Evolutionary conservation across 2,113 vertebrate genomes (phyloP), one percentile per base, ranked within the genome.

Genomic region (Electrona antarctica): DNA sequence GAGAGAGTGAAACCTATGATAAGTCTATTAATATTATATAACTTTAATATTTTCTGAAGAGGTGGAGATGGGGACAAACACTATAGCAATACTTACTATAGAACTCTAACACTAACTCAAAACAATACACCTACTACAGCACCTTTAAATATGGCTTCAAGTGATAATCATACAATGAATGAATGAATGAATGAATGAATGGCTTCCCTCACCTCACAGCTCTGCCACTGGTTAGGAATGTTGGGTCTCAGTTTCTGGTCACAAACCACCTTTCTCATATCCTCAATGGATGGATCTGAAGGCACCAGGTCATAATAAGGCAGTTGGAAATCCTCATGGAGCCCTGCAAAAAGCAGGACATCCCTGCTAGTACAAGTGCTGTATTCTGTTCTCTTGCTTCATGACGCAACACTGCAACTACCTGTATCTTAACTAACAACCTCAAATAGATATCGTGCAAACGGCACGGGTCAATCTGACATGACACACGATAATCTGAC

Each of bases 201-300:
- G 13, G 15, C 11, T 46, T 57, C 29, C 6, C 83, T 94, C 94
- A 99, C 98, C 95, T 99, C 97, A 78, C 95, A 99, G 91, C 95
- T 98, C 86, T 99, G 97, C 98, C 98, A 99, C 88, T 98, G 98
- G 89, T 98, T 98, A 65, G 96, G 98, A 78, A 99, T 92, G 85
- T 85, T 98, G 64, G 98, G 98, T 81, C 98, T 92, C 67, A 96
- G 92, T 72, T 96, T 99, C 93, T 97, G 97, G 66, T 99, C 97
- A 84, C 97, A 99, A 69, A 97, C 96, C 12, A 97, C 95, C 75
- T 92, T 97, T 86, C 90, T 96, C 96, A 99, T 98, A 45, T 99
- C 98, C 78, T 99, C 98, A 69, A 98, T 86, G 0, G 97, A 97
- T 3, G 98, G 98, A 85, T 99, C 97, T 60, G 96, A 97, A 96